Conservation (phyloP, 1,140 invertebrate genomes). For the Tyrophagus putrescentiae region DNA sequence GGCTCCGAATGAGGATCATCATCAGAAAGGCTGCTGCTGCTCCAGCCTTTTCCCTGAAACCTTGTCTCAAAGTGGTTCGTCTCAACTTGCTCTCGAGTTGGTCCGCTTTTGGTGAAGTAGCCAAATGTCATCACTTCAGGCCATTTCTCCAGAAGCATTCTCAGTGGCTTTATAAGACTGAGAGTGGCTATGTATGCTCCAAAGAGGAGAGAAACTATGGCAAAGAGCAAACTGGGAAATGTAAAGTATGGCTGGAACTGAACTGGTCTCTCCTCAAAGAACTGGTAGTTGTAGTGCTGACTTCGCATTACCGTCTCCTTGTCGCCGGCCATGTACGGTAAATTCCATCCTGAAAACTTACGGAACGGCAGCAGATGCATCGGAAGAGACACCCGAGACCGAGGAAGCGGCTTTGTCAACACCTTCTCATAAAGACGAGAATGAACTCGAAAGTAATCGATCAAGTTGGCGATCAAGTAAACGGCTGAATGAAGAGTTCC, state of each 20-base stretch:
- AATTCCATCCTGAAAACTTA: constrained; percentile 42
- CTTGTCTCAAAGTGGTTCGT: constrained; percentile 48
- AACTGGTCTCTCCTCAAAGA: constrained; percentile 47
- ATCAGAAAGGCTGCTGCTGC: constrained; percentile 43
- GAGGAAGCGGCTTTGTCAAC: constrained; percentile 36
- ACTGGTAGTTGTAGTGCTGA: constrained; percentile 53
- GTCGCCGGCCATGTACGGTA: constrained; percentile 60
- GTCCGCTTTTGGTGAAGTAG: constrained; percentile 47
- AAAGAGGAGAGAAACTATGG: constrained; percentile 40
- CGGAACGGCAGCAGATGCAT: background rate
- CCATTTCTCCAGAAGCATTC: constrained; percentile 49
- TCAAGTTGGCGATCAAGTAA: constrained; percentile 47
- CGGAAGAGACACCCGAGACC: constrained; percentile 10
- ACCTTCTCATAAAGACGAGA: constrained; percentile 12
- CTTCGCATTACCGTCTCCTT: constrained; percentile 56
- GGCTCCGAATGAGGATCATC: constrained; percentile 40
- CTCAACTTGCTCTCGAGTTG: constrained; percentile 46
- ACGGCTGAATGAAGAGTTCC: constrained; percentile 69
- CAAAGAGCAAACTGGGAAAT: constrained; percentile 28
- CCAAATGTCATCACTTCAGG: constrained; percentile 58
- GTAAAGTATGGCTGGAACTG: constrained; percentile 35
- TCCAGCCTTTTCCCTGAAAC: constrained; percentile 61
- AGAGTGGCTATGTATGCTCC: constrained; percentile 48
- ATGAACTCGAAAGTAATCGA: constrained; percentile 40
- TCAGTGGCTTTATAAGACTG: constrained; percentile 46